phyloP scores from a whole-genome alignment of 2,797 vertebrate species.

The Antrozous pallidus region DNA sequence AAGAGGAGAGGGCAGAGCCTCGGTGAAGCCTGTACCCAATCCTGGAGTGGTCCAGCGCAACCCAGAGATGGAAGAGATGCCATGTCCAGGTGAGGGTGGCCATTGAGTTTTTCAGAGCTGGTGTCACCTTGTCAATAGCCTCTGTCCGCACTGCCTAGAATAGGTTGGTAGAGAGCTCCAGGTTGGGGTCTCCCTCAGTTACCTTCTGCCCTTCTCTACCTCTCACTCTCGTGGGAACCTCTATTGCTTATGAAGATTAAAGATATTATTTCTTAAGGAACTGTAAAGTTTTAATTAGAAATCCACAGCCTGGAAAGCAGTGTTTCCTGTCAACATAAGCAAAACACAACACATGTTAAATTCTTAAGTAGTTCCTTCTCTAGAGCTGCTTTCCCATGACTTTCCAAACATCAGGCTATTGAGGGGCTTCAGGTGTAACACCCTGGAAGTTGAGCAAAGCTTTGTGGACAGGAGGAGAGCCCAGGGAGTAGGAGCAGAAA shows the following conservation, averaged over 20 bases:
- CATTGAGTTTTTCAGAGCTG: slow-evolving; percentile 41
- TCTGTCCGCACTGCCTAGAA: slow-evolving; percentile 9
- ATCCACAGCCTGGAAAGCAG: slow-evolving; percentile 57
- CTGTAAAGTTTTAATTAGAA: slow-evolving; percentile 55
- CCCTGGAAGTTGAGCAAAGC: background rate
- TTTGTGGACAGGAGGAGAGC: background rate
- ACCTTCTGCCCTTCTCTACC: slow-evolving; percentile 50
- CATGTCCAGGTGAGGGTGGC: background rate
- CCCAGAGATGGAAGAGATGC: background rate
- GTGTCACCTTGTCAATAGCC: slow-evolving; percentile 22
- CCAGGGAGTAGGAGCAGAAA: background rate
- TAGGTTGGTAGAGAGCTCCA: slow-evolving; percentile 32
- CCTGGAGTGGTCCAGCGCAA: background rate
- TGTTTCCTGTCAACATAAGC: slow-evolving; percentile 50
- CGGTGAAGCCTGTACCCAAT: background rate
- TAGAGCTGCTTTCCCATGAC: slow-evolving; percentile 38
- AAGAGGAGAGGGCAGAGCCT: slow-evolving; percentile 20
- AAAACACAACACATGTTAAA: slow-evolving; percentile 28
- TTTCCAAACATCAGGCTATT: slow-evolving; percentile 4
- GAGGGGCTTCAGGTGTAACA: background rate
- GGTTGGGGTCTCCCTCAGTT: background rate
- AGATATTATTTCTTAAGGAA: slow-evolving; percentile 56
- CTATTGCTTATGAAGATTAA: slow-evolving; percentile 38
- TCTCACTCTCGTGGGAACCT: slow-evolving; percentile 40
- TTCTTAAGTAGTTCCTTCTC: slow-evolving; percentile 18